Percentiles rank a stretch among this genome's conserved stretches.
These are phyloP conservation scores for Butastur rufipennis DNA, from an alignment of 2,113 vertebrate genomes.

Conservation along the genomic window DNA sequence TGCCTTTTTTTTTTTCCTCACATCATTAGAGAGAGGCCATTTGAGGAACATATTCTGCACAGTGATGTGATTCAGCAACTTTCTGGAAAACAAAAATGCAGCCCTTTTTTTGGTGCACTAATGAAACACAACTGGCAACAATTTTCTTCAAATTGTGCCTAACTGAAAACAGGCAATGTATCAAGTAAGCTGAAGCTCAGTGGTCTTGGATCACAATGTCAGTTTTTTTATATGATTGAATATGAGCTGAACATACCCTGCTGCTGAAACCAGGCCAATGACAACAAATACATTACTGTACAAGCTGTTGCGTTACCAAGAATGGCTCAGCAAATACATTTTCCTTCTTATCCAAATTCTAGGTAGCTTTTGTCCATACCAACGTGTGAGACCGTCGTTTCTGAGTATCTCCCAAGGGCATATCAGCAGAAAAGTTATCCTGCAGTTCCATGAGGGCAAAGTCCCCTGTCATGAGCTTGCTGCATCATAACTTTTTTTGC, in stretches of 20 bases:
- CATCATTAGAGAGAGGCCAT: neutral
- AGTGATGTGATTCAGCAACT: slow-evolving; percentile 47
- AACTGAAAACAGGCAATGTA: neutral
- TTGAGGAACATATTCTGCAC: neutral
- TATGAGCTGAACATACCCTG: neutral
- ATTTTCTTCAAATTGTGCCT: neutral
- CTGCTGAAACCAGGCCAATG: neutral
- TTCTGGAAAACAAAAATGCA: slow-evolving; percentile 11
- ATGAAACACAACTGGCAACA: neutral
- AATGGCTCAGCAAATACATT: neutral
- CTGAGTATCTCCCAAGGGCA: neutral
- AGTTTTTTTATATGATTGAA: neutral
- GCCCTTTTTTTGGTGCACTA: neutral
- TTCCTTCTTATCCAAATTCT: neutral
- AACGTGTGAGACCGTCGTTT: neutral
- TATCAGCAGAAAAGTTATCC: neutral
- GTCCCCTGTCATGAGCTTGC: neutral
- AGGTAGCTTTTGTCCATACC: neutral
- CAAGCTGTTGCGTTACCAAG: neutral
- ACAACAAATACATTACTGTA: neutral
- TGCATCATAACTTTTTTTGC: neutral
- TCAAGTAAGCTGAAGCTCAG: neutral
- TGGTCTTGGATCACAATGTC: neutral
- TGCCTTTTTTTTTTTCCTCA: neutral
- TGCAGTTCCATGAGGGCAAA: neutral